Evolutionary conservation across 1,140 invertebrate genomes (phyloP), one percentile per base, ranked within the genome.

Genomic region (Sesamia nonagrioides): DNA sequence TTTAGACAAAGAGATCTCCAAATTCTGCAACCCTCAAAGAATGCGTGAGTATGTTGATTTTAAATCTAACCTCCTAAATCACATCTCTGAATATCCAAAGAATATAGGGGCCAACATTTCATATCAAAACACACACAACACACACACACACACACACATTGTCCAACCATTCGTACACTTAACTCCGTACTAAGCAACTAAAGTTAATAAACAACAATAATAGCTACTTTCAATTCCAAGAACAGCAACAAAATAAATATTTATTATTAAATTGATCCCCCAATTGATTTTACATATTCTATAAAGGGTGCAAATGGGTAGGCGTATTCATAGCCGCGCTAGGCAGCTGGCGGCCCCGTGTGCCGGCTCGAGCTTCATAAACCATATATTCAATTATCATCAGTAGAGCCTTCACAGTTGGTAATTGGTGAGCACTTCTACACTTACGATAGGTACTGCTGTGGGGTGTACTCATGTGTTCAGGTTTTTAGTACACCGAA

Each of bases 301-400:
- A 58, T 37, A 40, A 73, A 72, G 21, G 45, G 52, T 60, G 17
- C 56, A 61, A 56, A 58, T 71, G 18, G n/a, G 63, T 56, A 77
- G 50, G 61, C 77, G 77, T 61, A 58, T 54, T 40, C 33, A 61
- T 45, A 35, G 54, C 27, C 37, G 1, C n/a, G 63, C 40, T 7
- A 35, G 37, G 6, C 15, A 21, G 18, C 21, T 48, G 18, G 15
- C 15, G 68, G 50, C 17, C 42, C 6, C 1, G 9, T 15, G 42
- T 4, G 45, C 45, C 3, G 5, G 45, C 48, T 27, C 27, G 27
- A 40, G 74, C 33, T 27, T 83, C 87, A 90, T 91, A 91, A 94
- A 91, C 78, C 87, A 93, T 94, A 84, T 84, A 92, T 91, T 92
- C 92, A 94, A 92, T 92, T 92, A 92, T 91, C 86, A 87, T 80